Evolutionary conservation across 2,888 invertebrate species (phyloP), one percentile per base, ranked within the genome.

Genomic region (Drosophila peninsularis): DNA sequence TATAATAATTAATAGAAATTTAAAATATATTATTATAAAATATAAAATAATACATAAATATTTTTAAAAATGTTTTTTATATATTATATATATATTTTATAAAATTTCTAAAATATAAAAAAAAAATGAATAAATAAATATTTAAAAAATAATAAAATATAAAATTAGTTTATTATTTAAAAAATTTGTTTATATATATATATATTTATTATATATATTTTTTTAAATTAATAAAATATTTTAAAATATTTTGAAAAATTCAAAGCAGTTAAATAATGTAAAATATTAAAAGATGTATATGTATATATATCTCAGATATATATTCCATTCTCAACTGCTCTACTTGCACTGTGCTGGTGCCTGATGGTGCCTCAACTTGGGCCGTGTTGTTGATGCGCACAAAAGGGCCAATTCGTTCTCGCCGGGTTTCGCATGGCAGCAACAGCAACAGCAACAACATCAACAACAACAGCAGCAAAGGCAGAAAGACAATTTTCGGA

Each of bases 401-500:
- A 86, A 87, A 89, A 90, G 89, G 80, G 83, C 88, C 89, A 86
- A 86, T 87, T 82, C 83, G 89, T 87, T 81, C 90, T 82, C 90
- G 76, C 76, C 73, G 90, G 91, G 80, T 73, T 80, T 86, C 88
- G 70, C 68, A 78, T 80, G 72, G 71, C 74, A 69, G 58, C 49
- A 73, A 53, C 82, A 63, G 36, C 67, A 73, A 3, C 63, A 71
- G 6, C 56, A 65, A 10, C 62, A 65, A n/a, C 53, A 62, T 0
- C 57, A 73, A 1, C 34, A 47, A 11, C 37, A 58, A n/a, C 30
- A 61, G 6, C 42, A 24, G 45, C 45, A 52, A 56, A 62, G 84
- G 88, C 89, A 88, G 89, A 91, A 91, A 91, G 91, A 91, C 91
- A 91, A 91, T 91, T 91, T 91, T 91, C 90, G 90, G 91, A 91